Base-by-base conservation (phyloP, 2,888 invertebrate genomes). In the Orthonevra nobilis region DNA sequence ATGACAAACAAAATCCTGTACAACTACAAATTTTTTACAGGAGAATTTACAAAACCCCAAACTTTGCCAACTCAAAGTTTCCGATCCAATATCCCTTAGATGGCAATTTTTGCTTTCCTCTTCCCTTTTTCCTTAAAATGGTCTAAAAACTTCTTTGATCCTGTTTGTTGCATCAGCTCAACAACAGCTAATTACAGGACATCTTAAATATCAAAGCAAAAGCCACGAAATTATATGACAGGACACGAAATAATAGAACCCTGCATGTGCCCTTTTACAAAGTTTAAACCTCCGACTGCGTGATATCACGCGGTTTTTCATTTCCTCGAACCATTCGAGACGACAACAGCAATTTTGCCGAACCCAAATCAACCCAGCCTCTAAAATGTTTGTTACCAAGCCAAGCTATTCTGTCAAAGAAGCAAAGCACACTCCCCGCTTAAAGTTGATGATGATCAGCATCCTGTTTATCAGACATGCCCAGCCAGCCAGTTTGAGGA, bases 401-500 rank as follows among this genome's bases (percentile, higher is more conserved):
- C n/a, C n/a, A n/a, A 56, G 50, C 50, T 34, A 7, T 30, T 48
- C 38, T 23, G 28, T 68, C 44, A 34, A 63, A 48, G 48, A 23
- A n/a, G 0, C 32, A 4, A 9, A 7, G 1, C 30, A 28, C 32
- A 15, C 32, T 6, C 36, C 7, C 10, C 48, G 44, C 23, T 17
- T 15, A 2, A 23, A 40, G 48, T 19, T 30, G 48, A 54, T 60
- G 52, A 48, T 63, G 69, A 28, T 73, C 79, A 73, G 73, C 73
- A 68, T 79, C 66, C 54, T 69, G 79, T 72, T 72, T 72, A 52
- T 72, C 60, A 66, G 64, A 79, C 77, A 63, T 28, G 38, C 4
- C 34, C 69, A 42, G 42, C 44, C 58, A 73, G 60, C 52, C 77
- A 64, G 52, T 58, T 61, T 40, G 77, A 73, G n/a, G n/a, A n/a